These are phyloP conservation scores for Paraescarpia echinospica DNA, from an alignment of 1,140 invertebrate species.

Conservation along the genomic window DNA sequence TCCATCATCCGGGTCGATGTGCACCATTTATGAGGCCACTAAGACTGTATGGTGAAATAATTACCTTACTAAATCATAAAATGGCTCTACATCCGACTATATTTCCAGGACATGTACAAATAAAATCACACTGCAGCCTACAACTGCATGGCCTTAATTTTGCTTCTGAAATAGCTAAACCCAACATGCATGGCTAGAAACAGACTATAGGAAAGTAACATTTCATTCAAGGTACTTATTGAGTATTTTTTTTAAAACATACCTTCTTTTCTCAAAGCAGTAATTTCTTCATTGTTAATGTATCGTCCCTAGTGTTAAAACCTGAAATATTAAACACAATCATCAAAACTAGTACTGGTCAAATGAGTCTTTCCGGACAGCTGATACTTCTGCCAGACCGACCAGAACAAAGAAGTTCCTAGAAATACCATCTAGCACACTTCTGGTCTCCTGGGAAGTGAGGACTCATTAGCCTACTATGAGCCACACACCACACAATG, in stretches of 20 bases:
- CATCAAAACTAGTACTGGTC: not conserved
- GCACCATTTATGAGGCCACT: not conserved
- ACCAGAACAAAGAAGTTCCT: not conserved
- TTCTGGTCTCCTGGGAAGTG: not conserved
- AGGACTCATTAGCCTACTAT: not conserved
- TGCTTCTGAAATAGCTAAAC: not conserved
- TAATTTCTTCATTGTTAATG: not conserved
- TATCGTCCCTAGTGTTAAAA: not conserved
- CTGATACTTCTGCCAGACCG: not conserved
- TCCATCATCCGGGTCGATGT: not conserved
- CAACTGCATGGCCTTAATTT: not conserved
- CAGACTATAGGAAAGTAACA: not conserved
- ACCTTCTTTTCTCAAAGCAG: not conserved
- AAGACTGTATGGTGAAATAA: not conserved
- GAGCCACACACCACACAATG: not conserved
- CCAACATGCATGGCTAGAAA: not conserved
- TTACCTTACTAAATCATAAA: not conserved
- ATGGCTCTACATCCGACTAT: not conserved
- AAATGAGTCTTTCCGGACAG: not conserved
- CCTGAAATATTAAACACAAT: not conserved
- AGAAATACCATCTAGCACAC: not conserved
- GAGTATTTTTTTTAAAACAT: not conserved
- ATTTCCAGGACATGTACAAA: not conserved
- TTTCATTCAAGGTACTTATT: not conserved
- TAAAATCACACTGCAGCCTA: not conserved